Percentiles rank a stretch among this genome's conserved stretches.
Evolutionary conservation across 2,113 vertebrate genomes (phyloP).

Genomic region (Leptocoma aspasia): DNA sequence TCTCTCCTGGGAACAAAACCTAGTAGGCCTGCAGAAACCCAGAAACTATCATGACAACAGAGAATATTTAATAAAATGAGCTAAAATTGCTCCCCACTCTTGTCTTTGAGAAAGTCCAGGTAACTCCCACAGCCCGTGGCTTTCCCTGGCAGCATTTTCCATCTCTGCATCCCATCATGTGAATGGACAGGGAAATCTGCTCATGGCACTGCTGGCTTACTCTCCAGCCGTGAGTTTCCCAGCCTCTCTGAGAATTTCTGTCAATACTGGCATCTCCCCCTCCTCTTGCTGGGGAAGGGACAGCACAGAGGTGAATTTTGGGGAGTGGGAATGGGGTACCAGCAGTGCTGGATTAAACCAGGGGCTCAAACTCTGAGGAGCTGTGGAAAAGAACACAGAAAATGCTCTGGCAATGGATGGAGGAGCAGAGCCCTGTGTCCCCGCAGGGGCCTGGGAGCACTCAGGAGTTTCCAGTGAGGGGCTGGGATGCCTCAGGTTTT

Average conservation of each 20-base stretch:
- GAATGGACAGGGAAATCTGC: background rate
- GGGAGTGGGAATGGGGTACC: no score
- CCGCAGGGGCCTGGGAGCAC: no score
- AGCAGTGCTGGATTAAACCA: background rate
- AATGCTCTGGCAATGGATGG: background rate
- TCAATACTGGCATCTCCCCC: background rate
- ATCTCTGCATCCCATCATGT: background rate
- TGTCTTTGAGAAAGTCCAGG: no score
- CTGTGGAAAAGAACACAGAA: no score
- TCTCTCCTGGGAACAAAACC: no score
- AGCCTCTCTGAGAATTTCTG: background rate
- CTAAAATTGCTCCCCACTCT: no score
- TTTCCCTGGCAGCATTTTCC: no score
- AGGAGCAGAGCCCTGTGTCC: background rate
- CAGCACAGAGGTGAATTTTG: background rate
- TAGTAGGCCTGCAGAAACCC: no score
- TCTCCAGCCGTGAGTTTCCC: background rate
- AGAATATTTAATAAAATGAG: no score
- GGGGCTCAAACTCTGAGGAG: background rate
- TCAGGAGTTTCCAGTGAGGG: background rate
- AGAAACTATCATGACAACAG: no score
- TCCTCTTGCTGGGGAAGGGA: background rate
- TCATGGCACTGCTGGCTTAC: no score
- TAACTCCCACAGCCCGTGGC: no score
- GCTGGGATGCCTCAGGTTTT: background rate